Evolutionary conservation across 1,140 invertebrate genomes (phyloP).

Genomic region (Stenopsyche tienmushanensis): DNA sequence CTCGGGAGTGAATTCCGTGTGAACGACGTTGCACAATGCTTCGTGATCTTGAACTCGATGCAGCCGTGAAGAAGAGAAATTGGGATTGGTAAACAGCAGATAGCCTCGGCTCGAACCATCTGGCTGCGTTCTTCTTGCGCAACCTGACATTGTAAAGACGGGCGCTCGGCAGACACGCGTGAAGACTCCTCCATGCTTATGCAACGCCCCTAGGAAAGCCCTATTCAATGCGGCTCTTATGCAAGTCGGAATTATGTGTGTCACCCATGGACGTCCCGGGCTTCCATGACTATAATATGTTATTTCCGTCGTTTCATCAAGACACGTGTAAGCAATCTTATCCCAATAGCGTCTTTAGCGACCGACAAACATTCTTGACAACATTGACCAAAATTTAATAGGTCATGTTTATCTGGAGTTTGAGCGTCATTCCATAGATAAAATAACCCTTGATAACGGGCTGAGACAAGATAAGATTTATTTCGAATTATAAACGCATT

Average conservation of each 20-base stretch:
- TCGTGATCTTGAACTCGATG: conserved; percentile 13
- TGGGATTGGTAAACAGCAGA: conserved; percentile 21
- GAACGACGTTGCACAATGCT: conserved; percentile 5
- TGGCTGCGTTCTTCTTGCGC: not conserved
- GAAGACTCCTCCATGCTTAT: not conserved
- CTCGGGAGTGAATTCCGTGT: no score
- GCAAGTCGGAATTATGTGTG: not conserved
- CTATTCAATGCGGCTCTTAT: not conserved
- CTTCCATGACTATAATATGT: not conserved
- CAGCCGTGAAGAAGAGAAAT: conserved; percentile 24
- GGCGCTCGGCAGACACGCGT: not conserved
- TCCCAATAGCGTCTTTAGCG: no score
- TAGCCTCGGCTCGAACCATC: not conserved
- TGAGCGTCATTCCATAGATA: no score
- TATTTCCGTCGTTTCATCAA: not conserved
- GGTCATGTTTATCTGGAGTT: no score
- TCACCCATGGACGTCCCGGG: not conserved
- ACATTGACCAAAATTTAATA: no score
- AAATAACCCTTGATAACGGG: no score
- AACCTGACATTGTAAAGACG: conserved; percentile 15
- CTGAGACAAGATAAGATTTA: no score
- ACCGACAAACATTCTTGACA: no score
- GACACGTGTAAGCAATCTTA: no score
- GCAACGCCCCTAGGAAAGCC: not conserved
- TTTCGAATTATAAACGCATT: no score